Evolutionary conservation across 2,888 invertebrate genomes (phyloP).

Genomic region (Torymus aiolomorphi): DNA sequence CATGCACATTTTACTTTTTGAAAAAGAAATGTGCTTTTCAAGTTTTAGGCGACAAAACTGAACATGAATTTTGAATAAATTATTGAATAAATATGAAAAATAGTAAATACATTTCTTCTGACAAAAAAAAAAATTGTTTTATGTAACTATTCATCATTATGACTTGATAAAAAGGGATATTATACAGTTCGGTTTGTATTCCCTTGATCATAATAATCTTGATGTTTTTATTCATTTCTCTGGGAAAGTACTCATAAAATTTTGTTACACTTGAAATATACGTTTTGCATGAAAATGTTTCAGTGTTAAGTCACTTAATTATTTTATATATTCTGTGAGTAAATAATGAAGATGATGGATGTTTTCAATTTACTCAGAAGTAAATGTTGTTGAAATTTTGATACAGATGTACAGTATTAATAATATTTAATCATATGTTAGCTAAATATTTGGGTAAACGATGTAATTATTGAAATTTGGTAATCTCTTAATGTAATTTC

Average conservation of each 20-base stretch:
- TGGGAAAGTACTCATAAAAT: no score
- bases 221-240: no score
- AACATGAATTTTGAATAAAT: no score
- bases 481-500: conserved; percentile 21
- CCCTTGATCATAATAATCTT: no score
- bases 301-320: conserved; percentile 8
- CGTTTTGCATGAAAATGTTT: conserved; percentile 30
- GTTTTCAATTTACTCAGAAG: neutral
- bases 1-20: neutral
- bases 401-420: neutral
- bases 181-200: conserved; percentile 20
- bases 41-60: no score
- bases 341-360: conserved; percentile 13
- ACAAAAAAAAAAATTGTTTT: no score
- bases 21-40: no score
- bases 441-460: neutral
- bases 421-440: neutral
- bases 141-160: no score
- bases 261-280: conserved; percentile 5
- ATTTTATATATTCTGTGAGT: neutral
- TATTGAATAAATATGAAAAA: no score
- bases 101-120: no score
- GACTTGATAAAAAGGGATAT: no score
- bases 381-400: conserved; percentile 2
- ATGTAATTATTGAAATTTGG: conserved; percentile 9